A percentile compares a stretch with the other conserved stretches of the same genome.
These are phyloP conservation scores for Pristionchus arcanus DNA, from an alignment of 2,888 invertebrate species.

Conservation along the genomic window DNA sequence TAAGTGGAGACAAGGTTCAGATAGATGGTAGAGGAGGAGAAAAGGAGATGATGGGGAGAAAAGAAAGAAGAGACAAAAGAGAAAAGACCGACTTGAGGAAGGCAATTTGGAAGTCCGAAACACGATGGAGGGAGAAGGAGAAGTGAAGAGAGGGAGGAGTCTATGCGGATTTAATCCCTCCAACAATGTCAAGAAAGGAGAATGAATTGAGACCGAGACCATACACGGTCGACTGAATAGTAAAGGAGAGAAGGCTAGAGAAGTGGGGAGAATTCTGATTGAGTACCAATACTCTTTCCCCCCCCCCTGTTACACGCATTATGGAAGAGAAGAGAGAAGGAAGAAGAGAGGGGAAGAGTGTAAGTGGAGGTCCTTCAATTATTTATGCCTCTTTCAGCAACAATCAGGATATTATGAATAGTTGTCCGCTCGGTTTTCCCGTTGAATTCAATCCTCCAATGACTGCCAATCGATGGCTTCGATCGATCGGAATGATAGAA, in stretches of 20 bases:
- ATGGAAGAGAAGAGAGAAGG: neutral
- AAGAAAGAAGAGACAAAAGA: slow-evolving; percentile 13
- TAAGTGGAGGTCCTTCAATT: slow-evolving; percentile 36
- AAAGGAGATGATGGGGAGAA: neutral
- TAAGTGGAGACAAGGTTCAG: slow-evolving; percentile 52
- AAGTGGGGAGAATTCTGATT: slow-evolving; percentile 45
- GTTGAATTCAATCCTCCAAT: slow-evolving; percentile 41
- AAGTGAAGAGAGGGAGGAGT: slow-evolving; percentile 28
- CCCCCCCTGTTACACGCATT: slow-evolving; percentile 46
- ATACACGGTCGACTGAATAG: slow-evolving; percentile 46
- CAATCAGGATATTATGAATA: slow-evolving; percentile 43
- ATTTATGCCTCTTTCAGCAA: slow-evolving; percentile 18
- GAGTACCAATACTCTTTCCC: slow-evolving; percentile 50
- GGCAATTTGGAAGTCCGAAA: slow-evolving; percentile 51
- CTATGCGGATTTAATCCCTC: slow-evolving; percentile 33
- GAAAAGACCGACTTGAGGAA: slow-evolving; percentile 48
- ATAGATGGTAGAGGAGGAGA: slow-evolving; percentile 6
- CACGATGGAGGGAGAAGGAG: slow-evolving; percentile 29
- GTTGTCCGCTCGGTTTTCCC: slow-evolving; percentile 34
- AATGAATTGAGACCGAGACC: slow-evolving; percentile 9
- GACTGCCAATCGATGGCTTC: slow-evolving; percentile 25
- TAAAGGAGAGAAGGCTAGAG: slow-evolving; percentile 30
- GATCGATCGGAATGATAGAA: slow-evolving; percentile 43
- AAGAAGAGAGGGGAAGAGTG: neutral
- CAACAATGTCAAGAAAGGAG: slow-evolving; percentile 41